Conservation (phyloP, 2,797 vertebrate species). For the Sebastes variabilis region DNA sequence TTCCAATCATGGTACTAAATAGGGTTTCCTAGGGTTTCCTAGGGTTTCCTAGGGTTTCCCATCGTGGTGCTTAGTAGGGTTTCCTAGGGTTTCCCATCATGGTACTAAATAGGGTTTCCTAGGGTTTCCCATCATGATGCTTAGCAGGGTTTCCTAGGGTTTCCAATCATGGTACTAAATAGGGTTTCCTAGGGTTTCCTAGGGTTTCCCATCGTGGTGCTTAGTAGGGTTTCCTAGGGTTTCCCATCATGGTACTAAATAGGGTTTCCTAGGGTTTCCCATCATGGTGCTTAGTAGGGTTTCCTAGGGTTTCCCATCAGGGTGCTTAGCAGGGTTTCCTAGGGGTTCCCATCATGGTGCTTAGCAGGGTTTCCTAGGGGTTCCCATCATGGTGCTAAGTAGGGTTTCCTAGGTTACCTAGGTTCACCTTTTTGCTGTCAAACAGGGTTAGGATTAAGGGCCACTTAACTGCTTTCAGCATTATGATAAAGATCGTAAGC, state of each 20-base stretch:
- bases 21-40: background rate
- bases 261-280: background rate
- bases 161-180: background rate
- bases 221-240: background rate
- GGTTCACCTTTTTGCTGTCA: background rate
- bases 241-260: background rate
- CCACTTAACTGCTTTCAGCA: background rate
- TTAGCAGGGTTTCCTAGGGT: background rate
- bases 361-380: background rate
- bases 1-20: background rate
- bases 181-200: background rate
- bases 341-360: background rate
- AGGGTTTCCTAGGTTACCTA: no score
- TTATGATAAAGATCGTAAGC: background rate
- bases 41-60: background rate
- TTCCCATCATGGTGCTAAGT: background rate
- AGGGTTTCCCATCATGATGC: background rate
- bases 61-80: background rate
- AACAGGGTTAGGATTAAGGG: background rate
- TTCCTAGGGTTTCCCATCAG: background rate
- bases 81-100: background rate
- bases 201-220: background rate
- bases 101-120: rapidly evolving
- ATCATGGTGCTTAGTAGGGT: background rate
- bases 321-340: background rate